Evolutionary conservation across 1,140 invertebrate genomes (phyloP).

Genomic region (Cataglyphis hispanica): DNA sequence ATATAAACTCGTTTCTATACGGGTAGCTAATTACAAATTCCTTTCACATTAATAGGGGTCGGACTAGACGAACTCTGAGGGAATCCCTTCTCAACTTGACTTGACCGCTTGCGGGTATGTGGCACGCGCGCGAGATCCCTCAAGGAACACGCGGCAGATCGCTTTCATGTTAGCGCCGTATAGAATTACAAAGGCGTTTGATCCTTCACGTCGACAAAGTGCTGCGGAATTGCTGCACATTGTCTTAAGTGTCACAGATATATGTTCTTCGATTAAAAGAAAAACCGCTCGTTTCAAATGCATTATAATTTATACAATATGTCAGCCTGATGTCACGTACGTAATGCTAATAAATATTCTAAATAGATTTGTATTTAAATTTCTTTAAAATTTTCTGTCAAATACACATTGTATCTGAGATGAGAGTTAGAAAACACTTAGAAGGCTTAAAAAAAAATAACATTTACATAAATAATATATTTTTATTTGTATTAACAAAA

Average conservation of each 20-base stretch:
- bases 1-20: background rate
- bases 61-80: background rate
- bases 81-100: slow-evolving; percentile 9
- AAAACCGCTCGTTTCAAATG: background rate
- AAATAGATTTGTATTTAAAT: background rate
- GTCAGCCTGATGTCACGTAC: background rate
- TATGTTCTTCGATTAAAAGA: background rate
- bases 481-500: background rate
- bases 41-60: slow-evolving; percentile 5
- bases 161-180: slow-evolving; percentile 59
- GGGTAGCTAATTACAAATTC: slow-evolving; percentile 27
- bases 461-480: background rate
- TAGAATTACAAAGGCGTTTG: slow-evolving; percentile 73
- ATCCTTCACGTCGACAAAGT: slow-evolving; percentile 65
- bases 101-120: slow-evolving; percentile 1
- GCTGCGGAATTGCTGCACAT: slow-evolving; percentile 39
- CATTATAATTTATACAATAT: too few species aligned
- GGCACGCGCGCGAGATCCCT: slow-evolving; percentile 16
- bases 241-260: slow-evolving; percentile 52
- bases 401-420: too few species aligned
- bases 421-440: background rate
- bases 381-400: too few species aligned
- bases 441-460: background rate
- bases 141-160: slow-evolving; percentile 26
- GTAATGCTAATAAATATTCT: background rate